A percentile compares a stretch with the other conserved stretches of the same genome.
phyloP scores from a whole-genome alignment of 2,888 invertebrate species.

The Troilus luridus region DNA sequence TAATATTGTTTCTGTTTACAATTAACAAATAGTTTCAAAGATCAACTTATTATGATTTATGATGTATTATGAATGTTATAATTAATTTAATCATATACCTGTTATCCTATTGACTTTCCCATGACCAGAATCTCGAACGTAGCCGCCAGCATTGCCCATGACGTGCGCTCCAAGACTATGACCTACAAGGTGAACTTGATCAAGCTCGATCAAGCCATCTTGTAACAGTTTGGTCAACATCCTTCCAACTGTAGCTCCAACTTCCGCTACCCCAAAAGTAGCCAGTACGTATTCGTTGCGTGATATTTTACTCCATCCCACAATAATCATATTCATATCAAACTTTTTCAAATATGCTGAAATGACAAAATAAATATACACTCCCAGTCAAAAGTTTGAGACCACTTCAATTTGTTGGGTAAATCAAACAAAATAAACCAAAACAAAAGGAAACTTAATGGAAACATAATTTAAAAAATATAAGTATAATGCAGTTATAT shows the following conservation, averaged over 20 bases:
- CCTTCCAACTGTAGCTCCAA: slow-evolving; percentile 54
- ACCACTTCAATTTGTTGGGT: too few relatives aligned
- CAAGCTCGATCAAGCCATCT: background rate
- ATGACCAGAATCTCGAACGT: background rate
- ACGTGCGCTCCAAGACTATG: slow-evolving; percentile 62
- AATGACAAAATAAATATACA: background rate
- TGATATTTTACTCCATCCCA: background rate
- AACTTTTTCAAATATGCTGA: background rate
- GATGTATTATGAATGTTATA: too few relatives aligned
- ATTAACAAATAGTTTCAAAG: too few relatives aligned
- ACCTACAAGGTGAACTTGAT: slow-evolving; percentile 59
- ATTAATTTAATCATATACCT: background rate
- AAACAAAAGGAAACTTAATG: too few relatives aligned
- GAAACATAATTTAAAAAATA: too few relatives aligned
- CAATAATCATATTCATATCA: background rate
- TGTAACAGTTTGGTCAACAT: slow-evolving; percentile 54
- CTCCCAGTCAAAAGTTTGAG: too few relatives aligned
- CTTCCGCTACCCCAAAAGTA: slow-evolving; percentile 46
- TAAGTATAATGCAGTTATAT: too few relatives aligned
- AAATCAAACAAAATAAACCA: too few relatives aligned
- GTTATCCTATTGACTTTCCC: background rate
- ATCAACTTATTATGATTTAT: too few relatives aligned
- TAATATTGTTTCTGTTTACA: too few relatives aligned
- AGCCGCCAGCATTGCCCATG: slow-evolving; percentile 60
- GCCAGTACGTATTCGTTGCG: slow-evolving; percentile 56